Percentiles rank a stretch among this genome's conserved stretches.
These are phyloP conservation scores for Lagorchestes hirsutus DNA, from an alignment of 2,797 vertebrate genomes.

Conservation along the genomic window DNA sequence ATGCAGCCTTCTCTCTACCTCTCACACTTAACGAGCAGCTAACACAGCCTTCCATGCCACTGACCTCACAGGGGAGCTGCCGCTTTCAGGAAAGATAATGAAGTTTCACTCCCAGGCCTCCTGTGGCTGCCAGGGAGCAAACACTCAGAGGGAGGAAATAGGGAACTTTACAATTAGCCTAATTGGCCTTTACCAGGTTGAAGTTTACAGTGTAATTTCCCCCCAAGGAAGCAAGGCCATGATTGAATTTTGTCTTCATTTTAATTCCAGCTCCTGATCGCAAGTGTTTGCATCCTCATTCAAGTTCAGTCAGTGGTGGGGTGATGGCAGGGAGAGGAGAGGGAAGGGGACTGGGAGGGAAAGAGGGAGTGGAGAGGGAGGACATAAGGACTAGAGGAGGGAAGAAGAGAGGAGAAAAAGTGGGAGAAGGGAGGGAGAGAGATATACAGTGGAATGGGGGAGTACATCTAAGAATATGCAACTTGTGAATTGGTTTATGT, in stretches of 20 bases:
- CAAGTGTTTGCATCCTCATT: neutral
- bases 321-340: neutral
- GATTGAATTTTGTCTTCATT: neutral
- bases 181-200: slow-evolving; percentile 43
- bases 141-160: neutral
- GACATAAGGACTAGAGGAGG: neutral
- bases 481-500: neutral
- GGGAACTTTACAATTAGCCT: slow-evolving; percentile 19
- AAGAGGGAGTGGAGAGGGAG: neutral
- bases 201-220: neutral
- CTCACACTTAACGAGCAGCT: neutral
- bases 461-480: neutral
- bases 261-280: neutral
- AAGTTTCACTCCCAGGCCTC: neutral
- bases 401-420: neutral
- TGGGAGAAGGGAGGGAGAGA: neutral
- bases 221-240: fast-evolving
- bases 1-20: neutral
- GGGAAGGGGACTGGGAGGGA: neutral
- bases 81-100: slow-evolving; percentile 39
- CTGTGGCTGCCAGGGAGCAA: fast-evolving
- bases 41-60: slow-evolving; percentile 37
- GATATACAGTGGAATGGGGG: neutral
- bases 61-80: neutral
- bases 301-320: neutral